Conservation (phyloP, 2,113 vertebrate genomes). For the Bettongia penicillata region DNA sequence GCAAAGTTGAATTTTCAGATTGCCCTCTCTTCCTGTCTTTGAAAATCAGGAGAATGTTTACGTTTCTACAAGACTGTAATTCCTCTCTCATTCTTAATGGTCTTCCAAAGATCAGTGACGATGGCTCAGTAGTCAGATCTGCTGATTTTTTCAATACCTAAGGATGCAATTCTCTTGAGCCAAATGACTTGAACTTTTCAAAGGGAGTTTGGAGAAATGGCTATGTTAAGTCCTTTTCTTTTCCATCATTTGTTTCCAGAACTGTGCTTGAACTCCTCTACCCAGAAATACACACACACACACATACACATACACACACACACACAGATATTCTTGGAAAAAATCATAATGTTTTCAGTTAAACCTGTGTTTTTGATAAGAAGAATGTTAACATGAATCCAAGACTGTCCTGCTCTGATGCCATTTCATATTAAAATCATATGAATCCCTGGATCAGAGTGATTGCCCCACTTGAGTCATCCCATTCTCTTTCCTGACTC, state of each 20-base stretch:
- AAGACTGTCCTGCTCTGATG: background rate
- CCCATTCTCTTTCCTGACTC: background rate
- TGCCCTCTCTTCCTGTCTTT: background rate
- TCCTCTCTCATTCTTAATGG: background rate
- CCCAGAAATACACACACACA: background rate
- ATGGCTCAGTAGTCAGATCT: background rate
- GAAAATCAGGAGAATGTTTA: background rate
- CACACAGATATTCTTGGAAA: background rate
- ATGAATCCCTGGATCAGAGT: background rate
- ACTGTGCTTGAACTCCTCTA: background rate
- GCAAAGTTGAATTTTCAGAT: background rate
- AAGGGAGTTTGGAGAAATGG: background rate
- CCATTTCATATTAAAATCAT: background rate
- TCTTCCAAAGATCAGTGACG: background rate
- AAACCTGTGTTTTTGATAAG: background rate
- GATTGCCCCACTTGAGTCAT: background rate
- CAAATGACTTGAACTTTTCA: background rate
- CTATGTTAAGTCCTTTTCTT: background rate
- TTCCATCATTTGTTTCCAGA: background rate
- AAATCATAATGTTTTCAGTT: background rate
- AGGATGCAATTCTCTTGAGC: background rate
- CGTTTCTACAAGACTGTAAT: background rate
- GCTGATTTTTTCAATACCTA: background rate
- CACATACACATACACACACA: background rate
- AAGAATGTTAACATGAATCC: background rate